A percentile compares a stretch with the other conserved stretches of the same genome.
phyloP scores from a whole-genome alignment of 1,140 invertebrate genomes.

The Solenopsis invicta region DNA sequence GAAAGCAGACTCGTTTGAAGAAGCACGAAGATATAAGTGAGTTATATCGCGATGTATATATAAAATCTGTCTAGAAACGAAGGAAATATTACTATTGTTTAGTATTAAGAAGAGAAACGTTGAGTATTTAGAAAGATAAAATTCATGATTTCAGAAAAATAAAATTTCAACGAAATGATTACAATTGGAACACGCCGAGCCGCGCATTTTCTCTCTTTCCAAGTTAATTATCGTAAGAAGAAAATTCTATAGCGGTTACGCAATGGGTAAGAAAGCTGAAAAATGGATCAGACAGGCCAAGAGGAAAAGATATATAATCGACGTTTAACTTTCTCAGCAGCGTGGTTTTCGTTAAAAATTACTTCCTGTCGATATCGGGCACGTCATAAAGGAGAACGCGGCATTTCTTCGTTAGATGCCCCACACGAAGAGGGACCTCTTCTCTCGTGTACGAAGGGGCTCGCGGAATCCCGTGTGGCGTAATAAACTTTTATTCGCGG shows the following conservation, averaged over 20 bases:
- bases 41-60: slow-evolving; percentile 47
- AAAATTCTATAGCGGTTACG: neutral
- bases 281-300: neutral
- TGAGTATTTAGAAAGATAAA: neutral
- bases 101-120: neutral
- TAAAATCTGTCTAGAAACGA: slow-evolving; percentile 1
- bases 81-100: neutral
- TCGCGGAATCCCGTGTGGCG: neutral
- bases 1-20: slow-evolving; percentile 50
- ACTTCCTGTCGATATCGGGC: neutral
- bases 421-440: slow-evolving; percentile 1
- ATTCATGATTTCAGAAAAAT: neutral
- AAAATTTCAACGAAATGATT: neutral
- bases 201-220: neutral
- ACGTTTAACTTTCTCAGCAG: neutral
- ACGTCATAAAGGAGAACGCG: slow-evolving; percentile 17
- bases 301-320: neutral
- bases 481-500: slow-evolving; percentile 59
- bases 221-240: neutral
- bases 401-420: slow-evolving; percentile 13
- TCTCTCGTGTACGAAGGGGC: neutral
- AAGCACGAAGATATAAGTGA: slow-evolving; percentile 18
- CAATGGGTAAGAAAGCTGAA: neutral
- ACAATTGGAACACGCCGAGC: neutral
- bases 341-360: slow-evolving; percentile 12